Evolutionary conservation across 2,797 vertebrate species (phyloP).

Genomic region (Calcarius lapponicus): DNA sequence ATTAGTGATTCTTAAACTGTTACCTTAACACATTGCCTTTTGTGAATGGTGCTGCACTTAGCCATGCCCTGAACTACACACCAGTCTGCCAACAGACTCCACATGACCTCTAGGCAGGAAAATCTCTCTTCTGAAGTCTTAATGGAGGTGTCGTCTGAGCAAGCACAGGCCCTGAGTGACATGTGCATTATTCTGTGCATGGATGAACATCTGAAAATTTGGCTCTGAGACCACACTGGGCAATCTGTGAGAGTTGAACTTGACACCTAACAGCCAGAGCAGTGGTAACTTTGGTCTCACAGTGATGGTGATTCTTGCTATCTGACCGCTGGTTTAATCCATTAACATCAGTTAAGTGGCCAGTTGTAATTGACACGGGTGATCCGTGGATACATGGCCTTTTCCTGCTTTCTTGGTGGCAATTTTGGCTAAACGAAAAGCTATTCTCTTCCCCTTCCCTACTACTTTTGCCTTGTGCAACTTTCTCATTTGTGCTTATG

Average conservation of each 20-base stretch:
- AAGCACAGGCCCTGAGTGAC: slow-evolving; percentile 62
- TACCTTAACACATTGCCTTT: slow-evolving; percentile 11
- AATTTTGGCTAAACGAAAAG: not conserved
- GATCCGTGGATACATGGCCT: rapidly evolving
- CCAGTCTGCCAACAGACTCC: slow-evolving; percentile 34
- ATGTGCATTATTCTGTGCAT: slow-evolving; percentile 23
- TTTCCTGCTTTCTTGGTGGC: not conserved
- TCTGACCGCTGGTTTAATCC: not conserved
- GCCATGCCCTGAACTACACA: not conserved
- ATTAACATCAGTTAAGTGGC: slow-evolving; percentile 26
- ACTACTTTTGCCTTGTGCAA: not conserved
- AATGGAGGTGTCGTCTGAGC: slow-evolving; percentile 66
- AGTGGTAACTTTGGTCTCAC: not conserved
- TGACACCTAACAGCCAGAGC: slow-evolving; percentile 47
- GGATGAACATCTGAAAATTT: slow-evolving; percentile 31
- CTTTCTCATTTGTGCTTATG: not conserved
- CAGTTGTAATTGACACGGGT: not conserved
- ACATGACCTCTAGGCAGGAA: slow-evolving; percentile 59
- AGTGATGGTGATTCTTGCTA: not conserved
- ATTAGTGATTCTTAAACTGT: not conserved
- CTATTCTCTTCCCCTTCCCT: not conserved
- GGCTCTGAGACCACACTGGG: slow-evolving; percentile 29
- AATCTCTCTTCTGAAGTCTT: slow-evolving; percentile 65
- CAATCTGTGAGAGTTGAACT: slow-evolving; percentile 59
- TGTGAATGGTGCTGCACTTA: slow-evolving; percentile 25